A percentile compares a stretch with the other conserved stretches of the same genome.
Conservation (phyloP, 2,888 invertebrate species). For the Eupithecia subumbrata region DNA sequence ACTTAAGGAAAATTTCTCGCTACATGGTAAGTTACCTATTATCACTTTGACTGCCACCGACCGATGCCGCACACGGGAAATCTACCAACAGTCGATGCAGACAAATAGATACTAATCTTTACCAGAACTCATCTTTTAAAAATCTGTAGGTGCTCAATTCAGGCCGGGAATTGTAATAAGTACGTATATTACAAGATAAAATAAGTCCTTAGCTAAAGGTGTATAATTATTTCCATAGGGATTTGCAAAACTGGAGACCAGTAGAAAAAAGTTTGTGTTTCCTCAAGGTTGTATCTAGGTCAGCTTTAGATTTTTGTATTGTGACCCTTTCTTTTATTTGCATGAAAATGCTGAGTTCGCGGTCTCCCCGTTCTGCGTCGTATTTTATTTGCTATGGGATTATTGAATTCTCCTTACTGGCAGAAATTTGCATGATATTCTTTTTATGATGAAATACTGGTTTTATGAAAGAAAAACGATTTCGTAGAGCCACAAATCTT, state of each 20-base stretch:
- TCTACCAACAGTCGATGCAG: too few relatives aligned
- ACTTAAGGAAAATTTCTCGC: background rate
- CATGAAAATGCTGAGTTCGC: slow-evolving; percentile 8
- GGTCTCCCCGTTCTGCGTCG: background rate
- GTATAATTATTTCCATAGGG: background rate
- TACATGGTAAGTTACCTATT: background rate
- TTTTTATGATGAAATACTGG: background rate
- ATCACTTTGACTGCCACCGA: too few relatives aligned
- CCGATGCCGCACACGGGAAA: too few relatives aligned
- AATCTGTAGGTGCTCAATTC: too few relatives aligned
- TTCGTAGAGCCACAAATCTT: background rate
- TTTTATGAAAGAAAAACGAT: background rate
- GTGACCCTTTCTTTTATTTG: slow-evolving; percentile 10
- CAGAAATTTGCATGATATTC: slow-evolving; percentile 12
- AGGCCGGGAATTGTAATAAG: background rate
- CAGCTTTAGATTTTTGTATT: slow-evolving; percentile 9
- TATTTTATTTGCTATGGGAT: slow-evolving; percentile 10
- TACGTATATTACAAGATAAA: too few relatives aligned
- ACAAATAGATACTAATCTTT: too few relatives aligned
- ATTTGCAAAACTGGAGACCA: background rate
- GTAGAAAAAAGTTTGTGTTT: background rate
- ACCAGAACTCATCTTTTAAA: too few relatives aligned
- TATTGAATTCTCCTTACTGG: slow-evolving; percentile 10
- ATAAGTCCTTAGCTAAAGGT: too few relatives aligned
- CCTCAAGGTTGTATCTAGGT: slow-evolving; percentile 10